Conservation (phyloP, 2,113 vertebrate genomes). For the Microtus montanus region DNA sequence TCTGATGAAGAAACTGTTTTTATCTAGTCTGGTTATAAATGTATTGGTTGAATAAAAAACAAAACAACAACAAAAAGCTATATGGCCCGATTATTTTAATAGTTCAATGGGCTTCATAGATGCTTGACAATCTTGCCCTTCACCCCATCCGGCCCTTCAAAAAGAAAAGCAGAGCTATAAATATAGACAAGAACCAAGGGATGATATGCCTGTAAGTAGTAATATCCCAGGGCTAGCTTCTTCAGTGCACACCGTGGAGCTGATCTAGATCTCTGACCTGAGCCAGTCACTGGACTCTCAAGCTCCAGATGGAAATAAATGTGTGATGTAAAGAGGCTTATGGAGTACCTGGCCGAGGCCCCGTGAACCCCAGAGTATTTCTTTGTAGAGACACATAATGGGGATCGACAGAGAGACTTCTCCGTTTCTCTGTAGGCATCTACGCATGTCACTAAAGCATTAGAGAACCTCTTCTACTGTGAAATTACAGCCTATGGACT, state of each 20-base stretch:
- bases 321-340: neutral
- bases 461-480: neutral
- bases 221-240: neutral
- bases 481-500: neutral
- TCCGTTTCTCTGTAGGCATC: neutral
- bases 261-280: neutral
- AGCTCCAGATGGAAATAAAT: neutral
- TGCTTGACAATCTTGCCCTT: neutral
- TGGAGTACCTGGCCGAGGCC: neutral
- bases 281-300: neutral
- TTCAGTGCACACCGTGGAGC: rapidly evolving
- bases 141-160: neutral
- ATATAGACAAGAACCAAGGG: neutral
- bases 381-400: neutral
- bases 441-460: neutral
- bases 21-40: neutral
- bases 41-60: neutral
- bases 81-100: neutral
- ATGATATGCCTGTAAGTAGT: neutral
- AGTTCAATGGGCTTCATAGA: neutral
- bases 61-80: neutral
- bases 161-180: neutral
- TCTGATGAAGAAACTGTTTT: neutral
- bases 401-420: neutral
- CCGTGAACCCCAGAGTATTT: neutral